Conservation (phyloP, 2,888 invertebrate species). For the Patella pellucida region DNA sequence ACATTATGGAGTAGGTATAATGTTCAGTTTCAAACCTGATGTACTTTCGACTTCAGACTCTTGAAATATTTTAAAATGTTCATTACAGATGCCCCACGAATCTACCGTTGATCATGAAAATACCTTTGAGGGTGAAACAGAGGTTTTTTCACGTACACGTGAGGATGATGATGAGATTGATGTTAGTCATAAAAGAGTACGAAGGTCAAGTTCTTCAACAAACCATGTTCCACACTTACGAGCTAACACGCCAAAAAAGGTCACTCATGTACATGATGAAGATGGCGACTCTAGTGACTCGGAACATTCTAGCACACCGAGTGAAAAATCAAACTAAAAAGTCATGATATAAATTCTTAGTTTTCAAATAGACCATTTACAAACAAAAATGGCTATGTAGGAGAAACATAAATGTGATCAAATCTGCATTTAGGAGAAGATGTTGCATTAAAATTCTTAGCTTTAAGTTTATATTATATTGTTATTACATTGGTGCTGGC, state of each 20-base stretch:
- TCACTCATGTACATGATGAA: conserved; percentile 34
- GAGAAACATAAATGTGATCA: too few species aligned
- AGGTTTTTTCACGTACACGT: conserved; percentile 10
- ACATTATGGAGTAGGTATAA: too few species aligned
- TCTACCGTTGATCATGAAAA: conserved; percentile 94
- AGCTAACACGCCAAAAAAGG: conserved; percentile 28
- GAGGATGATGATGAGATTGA: not conserved
- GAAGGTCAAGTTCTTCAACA: conserved; percentile 16
- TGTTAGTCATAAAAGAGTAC: not conserved
- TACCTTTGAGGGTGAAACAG: conserved; percentile 14
- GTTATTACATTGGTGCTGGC: too few species aligned
- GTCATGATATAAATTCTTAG: not conserved
- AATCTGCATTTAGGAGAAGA: too few species aligned
- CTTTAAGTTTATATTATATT: too few species aligned
- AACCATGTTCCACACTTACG: conserved; percentile 33
- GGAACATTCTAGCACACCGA: conserved; percentile 15
- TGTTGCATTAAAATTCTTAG: too few species aligned
- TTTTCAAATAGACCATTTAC: too few species aligned
- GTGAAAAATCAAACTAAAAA: conserved; percentile 13
- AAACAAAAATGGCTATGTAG: too few species aligned
- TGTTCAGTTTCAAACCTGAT: too few species aligned
- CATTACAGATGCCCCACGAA: conserved; percentile 91
- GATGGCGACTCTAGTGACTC: conserved; percentile 32
- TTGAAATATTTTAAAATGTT: too few species aligned
- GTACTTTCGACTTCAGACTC: too few species aligned